These are phyloP conservation scores for Andrena cerasifolii DNA, from an alignment of 1,140 invertebrate species.

Conservation along the genomic window DNA sequence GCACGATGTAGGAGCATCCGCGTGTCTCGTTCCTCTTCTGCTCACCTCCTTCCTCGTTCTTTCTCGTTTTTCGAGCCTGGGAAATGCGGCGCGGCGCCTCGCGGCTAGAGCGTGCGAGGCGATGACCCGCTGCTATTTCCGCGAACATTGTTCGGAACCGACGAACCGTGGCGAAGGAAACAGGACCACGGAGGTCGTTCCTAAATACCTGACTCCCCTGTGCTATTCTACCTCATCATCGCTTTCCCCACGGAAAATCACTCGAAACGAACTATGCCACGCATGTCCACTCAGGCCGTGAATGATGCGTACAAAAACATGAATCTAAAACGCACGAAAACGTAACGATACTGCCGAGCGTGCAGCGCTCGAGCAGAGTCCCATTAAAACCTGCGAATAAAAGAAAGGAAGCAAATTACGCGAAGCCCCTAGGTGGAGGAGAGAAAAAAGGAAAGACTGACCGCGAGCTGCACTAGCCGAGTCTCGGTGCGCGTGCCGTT, in stretches of 20 bases:
- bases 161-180: background rate
- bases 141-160: slow-evolving; percentile 19
- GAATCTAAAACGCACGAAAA: no score
- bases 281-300: no score
- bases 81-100: slow-evolving; percentile 10
- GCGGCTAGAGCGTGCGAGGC: background rate
- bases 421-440: no score
- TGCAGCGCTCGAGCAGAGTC: no score
- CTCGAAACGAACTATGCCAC: no score
- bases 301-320: no score
- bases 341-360: no score
- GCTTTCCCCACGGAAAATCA: no score
- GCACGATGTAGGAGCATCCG: no score
- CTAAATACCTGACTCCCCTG: slow-evolving; percentile 13
- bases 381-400: no score
- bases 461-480: background rate
- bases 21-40: background rate
- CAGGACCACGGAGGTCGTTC: background rate
- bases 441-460: background rate
- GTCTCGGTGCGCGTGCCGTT: background rate
- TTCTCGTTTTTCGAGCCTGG: slow-evolving; percentile 1
- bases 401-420: no score
- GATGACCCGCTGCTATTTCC: slow-evolving; percentile 20
- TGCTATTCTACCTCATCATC: background rate
- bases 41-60: background rate